Conservation (phyloP, 2,113 vertebrate genomes). For the Aegotheles bennettii region DNA sequence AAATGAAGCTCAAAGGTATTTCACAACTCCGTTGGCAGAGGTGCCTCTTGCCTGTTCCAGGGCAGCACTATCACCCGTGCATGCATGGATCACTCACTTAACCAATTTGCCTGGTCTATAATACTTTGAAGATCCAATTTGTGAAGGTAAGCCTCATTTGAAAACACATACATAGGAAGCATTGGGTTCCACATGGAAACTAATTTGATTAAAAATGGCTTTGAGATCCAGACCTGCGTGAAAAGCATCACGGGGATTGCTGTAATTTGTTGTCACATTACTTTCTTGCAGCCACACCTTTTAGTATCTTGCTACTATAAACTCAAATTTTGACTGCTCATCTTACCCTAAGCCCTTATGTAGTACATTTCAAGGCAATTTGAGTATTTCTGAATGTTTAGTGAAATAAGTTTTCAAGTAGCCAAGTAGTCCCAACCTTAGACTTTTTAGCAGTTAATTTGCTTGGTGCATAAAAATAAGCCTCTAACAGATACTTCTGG, state of each 20-base stretch:
- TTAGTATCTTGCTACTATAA: not conserved
- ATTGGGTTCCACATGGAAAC: not conserved
- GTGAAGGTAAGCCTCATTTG: not conserved
- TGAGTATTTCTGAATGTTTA: not conserved
- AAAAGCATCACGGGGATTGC: not conserved
- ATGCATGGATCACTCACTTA: not conserved
- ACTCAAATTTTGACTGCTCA: not conserved
- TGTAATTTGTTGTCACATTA: not conserved
- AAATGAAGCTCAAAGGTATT: not conserved
- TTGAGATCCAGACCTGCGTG: not conserved
- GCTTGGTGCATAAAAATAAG: not conserved
- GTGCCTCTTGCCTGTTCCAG: not conserved
- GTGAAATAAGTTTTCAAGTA: not conserved
- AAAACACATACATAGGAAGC: not conserved
- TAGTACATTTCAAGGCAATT: not conserved
- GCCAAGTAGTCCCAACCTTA: not conserved
- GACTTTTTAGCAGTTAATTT: not conserved
- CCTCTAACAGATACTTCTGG: not conserved
- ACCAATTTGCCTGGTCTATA: not conserved
- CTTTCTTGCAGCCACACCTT: not conserved
- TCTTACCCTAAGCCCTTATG: not conserved
- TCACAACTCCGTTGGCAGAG: not conserved
- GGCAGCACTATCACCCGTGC: fast-evolving
- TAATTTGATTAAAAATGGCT: not conserved
- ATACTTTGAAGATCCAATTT: not conserved